Evolutionary conservation across 2,113 vertebrate species (phyloP), one percentile per base, ranked within the genome.

Genomic region (Dipodomys merriami): DNA sequence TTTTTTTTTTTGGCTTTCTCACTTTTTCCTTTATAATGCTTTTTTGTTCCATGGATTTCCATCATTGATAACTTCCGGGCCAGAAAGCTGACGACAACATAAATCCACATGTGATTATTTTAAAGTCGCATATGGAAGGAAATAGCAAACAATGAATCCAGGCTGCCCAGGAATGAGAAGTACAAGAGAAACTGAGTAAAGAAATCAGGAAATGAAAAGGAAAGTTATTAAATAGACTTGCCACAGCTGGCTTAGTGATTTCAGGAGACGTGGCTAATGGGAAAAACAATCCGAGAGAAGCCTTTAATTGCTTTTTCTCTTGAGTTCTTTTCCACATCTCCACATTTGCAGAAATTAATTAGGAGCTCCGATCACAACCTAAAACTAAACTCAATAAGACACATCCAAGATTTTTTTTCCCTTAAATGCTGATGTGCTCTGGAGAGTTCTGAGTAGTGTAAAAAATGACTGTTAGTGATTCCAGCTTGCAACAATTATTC

Each of bases 141-240:
- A 95, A 88, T 86, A 91, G 84, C 86, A 86, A 95, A 91, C 81
- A 91, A 92, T 53, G 86, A 92, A 89, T 91, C 73, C 94, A 92
- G 89, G 71, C 84, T 87, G 29, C 53, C 49, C 60, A 49, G 82
- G 72, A 95, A 82, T 84, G 77, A 84, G 60, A 53, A 83, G 39
- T 39, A 15, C 69, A n/a, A 80, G 95, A 96, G 94, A 96, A 94
- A 95, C 90, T 65, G 93, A 95, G 91, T 74, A 91, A 39, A 94
- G 87, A 96, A 94, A 94, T 83, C 92, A 93, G 97, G 89, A 95
- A 96, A 95, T 94, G 91, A 95, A 95, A 57, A 93, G 94, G 87
- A 73, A 89, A 87, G 74, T 95, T 91, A 91, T 96, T 94, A 94
- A 94, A 88, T n/a, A 76, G 91, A 76, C 87, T 94, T 39, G 35